Evolutionary conservation across 2,797 vertebrate species (phyloP).

Genomic region (Geotrypetes seraphini): DNA sequence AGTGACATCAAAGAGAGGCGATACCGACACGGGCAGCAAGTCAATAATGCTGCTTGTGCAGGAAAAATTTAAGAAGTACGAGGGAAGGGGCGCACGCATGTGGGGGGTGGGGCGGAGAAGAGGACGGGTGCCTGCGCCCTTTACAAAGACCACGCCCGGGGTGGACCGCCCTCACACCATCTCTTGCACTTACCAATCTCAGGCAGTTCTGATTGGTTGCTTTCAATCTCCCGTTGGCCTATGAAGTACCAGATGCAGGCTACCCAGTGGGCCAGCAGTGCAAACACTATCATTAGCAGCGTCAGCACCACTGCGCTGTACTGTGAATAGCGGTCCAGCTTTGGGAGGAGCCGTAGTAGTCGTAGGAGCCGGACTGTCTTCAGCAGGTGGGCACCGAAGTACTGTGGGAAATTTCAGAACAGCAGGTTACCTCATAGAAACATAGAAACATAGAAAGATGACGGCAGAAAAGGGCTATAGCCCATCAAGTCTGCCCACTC

Average conservation of each 20-base stretch:
- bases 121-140: too few species aligned
- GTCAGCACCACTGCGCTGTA: slow-evolving; percentile 76
- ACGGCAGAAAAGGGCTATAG: too few species aligned
- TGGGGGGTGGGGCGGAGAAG: too few species aligned
- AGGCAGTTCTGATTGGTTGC: slow-evolving; percentile 50
- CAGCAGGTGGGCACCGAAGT: slow-evolving; percentile 71
- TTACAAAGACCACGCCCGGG: too few species aligned
- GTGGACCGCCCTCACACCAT: not conserved
- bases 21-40: too few species aligned
- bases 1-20: too few species aligned
- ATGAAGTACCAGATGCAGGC: slow-evolving; percentile 82
- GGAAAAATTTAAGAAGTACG: too few species aligned
- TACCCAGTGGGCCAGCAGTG: slow-evolving; percentile 79
- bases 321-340: slow-evolving; percentile 76
- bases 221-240: slow-evolving; percentile 67
- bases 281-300: slow-evolving; percentile 79
- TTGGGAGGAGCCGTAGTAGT: slow-evolving; percentile 67
- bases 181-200: slow-evolving; percentile 57
- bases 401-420: slow-evolving; percentile 33
- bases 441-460: too few species aligned
- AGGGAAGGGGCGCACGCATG: too few species aligned
- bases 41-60: too few species aligned
- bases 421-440: too few species aligned
- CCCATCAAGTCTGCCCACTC: too few species aligned
- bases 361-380: slow-evolving; percentile 73